Percentiles rank a stretch among this genome's conserved stretches.
These are phyloP conservation scores for Numenius phaeopus DNA, from an alignment of 2,797 vertebrate species.

Conservation along the genomic window DNA sequence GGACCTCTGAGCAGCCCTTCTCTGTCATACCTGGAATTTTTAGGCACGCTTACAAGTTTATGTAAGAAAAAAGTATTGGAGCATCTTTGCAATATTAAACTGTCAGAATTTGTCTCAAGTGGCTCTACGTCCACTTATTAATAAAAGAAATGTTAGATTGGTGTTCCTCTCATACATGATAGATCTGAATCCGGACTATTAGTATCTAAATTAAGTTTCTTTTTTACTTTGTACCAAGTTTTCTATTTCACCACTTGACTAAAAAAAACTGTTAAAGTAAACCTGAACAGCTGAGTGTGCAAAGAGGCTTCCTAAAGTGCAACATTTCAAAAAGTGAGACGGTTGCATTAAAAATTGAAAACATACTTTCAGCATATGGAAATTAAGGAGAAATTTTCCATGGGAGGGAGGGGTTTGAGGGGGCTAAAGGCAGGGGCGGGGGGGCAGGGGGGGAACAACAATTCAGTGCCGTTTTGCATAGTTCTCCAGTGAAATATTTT, in stretches of 20 bases:
- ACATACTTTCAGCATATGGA: neutral
- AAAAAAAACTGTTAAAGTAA: neutral
- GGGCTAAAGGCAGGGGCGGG: neutral
- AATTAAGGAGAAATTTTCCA: neutral
- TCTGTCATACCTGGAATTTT: neutral
- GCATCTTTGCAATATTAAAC: neutral
- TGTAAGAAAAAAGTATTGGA: neutral
- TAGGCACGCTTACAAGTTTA: neutral
- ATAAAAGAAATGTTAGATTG: neutral
- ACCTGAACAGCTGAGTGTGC: neutral
- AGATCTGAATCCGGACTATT: neutral
- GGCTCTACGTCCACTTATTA: neutral
- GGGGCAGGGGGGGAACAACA: too few species aligned
- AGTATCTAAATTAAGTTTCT: neutral
- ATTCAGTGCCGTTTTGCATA: neutral
- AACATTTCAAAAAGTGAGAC: neutral
- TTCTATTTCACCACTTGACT: neutral
- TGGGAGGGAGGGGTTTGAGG: neutral
- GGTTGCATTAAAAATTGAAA: slow-evolving; percentile 15
- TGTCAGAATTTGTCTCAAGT: neutral
- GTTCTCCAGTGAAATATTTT: neutral
- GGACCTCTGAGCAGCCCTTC: neutral
- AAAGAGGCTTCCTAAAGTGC: neutral
- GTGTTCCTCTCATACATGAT: rapidly evolving
- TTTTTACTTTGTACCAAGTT: neutral